Conservation (phyloP, 2,113 vertebrate species). For the Pogonocichla stellata region DNA sequence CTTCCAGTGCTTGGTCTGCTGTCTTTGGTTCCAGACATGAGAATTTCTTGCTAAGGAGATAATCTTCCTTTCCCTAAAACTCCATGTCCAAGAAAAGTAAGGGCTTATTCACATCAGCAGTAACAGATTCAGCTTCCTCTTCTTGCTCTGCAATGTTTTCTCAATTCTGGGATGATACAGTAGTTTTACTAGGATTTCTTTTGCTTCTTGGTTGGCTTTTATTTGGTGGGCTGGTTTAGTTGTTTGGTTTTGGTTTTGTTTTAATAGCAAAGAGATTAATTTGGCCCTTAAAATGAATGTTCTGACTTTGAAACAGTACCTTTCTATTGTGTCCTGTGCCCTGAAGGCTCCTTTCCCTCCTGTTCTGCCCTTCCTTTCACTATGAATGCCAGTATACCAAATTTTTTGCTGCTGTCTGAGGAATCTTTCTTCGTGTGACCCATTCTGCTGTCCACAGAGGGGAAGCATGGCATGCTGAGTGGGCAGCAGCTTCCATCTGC, state of each 20-base stretch:
- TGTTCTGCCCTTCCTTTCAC: neutral
- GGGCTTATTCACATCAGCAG: neutral
- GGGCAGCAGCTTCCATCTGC: neutral
- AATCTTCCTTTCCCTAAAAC: neutral
- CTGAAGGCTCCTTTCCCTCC: neutral
- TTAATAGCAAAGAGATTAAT: neutral
- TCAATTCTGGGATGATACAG: neutral
- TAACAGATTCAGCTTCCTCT: neutral
- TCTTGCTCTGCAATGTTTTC: neutral
- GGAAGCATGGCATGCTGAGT: neutral
- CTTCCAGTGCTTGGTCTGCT: neutral
- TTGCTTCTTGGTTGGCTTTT: neutral
- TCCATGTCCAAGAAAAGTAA: neutral
- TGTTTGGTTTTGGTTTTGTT: neutral
- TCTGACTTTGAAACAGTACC: neutral
- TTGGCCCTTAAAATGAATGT: neutral
- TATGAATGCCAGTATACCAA: neutral
- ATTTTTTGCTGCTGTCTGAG: neutral
- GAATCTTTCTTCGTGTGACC: neutral
- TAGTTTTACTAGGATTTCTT: neutral
- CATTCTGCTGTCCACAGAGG: accelerated
- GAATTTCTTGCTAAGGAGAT: neutral
- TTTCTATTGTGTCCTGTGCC: neutral
- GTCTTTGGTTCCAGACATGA: neutral
- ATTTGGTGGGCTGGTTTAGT: neutral